Percentiles rank a stretch among this genome's conserved stretches.
phyloP scores from a whole-genome alignment of 2,888 invertebrate genomes.

The Andrena camellia region DNA sequence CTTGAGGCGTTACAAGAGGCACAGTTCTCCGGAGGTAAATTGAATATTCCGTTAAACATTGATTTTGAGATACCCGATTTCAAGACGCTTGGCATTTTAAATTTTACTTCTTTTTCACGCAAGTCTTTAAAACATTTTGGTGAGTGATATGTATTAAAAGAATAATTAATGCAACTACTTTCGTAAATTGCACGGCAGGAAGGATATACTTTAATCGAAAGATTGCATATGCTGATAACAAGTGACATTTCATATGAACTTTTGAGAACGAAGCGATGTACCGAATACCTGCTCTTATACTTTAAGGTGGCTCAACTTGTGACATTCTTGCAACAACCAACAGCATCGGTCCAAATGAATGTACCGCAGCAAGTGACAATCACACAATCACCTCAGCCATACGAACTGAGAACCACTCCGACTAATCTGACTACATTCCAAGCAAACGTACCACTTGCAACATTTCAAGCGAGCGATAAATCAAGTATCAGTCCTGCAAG shows the following conservation, averaged over 20 bases:
- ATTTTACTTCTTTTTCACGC: conserved; percentile 76
- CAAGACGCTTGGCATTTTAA: conserved; percentile 35
- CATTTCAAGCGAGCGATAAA: conserved; percentile 83
- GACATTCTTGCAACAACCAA: conserved; percentile 90
- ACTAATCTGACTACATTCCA: conserved; percentile 83
- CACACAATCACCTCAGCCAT: conserved; percentile 71
- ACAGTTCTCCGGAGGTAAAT: conserved; percentile 82
- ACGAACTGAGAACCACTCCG: conserved; percentile 79
- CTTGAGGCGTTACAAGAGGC: conserved; percentile 85
- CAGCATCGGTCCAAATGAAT: conserved; percentile 84
- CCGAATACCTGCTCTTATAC: background rate
- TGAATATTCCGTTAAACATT: background rate
- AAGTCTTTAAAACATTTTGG: conserved; percentile 81
- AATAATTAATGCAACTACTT: conserved; percentile 3
- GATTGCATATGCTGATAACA: background rate
- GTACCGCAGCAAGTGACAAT: conserved; percentile 84
- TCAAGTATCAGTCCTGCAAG: conserved; percentile 82
- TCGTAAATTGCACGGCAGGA: background rate
- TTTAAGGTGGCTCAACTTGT: conserved; percentile 90
- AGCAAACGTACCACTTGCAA: conserved; percentile 80
- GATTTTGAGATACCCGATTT: background rate
- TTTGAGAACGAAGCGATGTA: background rate
- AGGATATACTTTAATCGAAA: background rate
- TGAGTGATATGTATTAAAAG: conserved; percentile 73
- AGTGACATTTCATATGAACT: background rate